Conservation (phyloP, 2,888 invertebrate genomes). For the Drosophila hawaiiensis region DNA sequence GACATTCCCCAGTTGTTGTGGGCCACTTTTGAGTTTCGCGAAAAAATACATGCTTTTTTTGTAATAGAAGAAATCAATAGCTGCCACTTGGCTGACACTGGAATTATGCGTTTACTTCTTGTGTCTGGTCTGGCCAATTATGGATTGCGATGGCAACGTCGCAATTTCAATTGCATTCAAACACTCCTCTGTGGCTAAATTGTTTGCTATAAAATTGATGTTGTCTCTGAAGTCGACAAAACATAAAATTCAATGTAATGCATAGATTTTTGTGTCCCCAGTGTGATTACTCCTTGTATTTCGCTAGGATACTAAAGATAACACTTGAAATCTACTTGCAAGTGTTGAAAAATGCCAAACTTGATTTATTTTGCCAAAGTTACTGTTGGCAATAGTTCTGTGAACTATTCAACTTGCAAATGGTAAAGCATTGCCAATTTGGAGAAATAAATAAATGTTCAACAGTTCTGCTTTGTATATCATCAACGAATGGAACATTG, state of each 20-base stretch:
- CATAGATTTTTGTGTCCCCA: background rate
- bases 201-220: constrained; percentile 24
- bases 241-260: constrained; percentile 5
- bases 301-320: background rate
- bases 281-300: background rate
- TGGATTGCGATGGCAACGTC: constrained; percentile 17
- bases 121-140: constrained; percentile 36
- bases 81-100: constrained; percentile 52
- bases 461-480: background rate
- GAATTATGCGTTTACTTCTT: constrained; percentile 51
- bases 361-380: background rate
- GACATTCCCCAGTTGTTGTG: constrained; percentile 31
- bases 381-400: background rate
- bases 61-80: constrained; percentile 54
- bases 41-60: constrained; percentile 6
- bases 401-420: background rate
- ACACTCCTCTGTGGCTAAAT: constrained; percentile 19
- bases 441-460: background rate
- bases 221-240: background rate
- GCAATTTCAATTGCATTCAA: constrained; percentile 20
- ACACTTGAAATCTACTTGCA: background rate
- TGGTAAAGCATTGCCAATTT: background rate
- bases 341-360: background rate
- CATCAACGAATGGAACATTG: background rate
- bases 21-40: constrained; percentile 38